These are phyloP conservation scores for Daubentonia madagascariensis DNA, from an alignment of 2,113 vertebrate genomes.

Conservation along the genomic window DNA sequence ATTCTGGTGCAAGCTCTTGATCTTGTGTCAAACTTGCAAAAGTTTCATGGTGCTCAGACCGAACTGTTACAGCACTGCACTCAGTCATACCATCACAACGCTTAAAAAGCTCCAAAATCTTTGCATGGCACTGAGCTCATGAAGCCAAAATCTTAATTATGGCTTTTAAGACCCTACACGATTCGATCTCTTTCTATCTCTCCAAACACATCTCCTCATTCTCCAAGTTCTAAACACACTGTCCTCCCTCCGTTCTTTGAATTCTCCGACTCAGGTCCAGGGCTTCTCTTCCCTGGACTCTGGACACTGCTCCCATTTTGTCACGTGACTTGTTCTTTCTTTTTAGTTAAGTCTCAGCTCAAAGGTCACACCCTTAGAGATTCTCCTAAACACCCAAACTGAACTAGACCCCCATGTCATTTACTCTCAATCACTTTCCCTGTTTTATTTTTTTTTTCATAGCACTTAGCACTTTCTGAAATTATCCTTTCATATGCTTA, in stretches of 20 bases:
- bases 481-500: background rate
- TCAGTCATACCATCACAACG: background rate
- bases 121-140: background rate
- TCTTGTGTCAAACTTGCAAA: background rate
- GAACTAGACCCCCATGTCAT: background rate
- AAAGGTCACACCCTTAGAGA: background rate
- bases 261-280: background rate
- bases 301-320: background rate
- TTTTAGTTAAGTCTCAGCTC: background rate
- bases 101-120: background rate
- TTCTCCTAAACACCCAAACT: background rate
- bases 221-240: background rate
- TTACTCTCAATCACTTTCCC: background rate
- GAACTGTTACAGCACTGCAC: background rate
- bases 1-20: background rate
- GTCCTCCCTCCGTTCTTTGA: background rate
- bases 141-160: background rate
- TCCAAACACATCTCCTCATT: background rate
- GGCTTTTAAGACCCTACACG: background rate
- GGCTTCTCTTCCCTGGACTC: background rate
- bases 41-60: background rate
- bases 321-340: background rate
- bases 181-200: background rate
- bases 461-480: background rate
- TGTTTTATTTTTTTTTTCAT: background rate